Base-by-base conservation (phyloP, 2,797 vertebrate genomes). In the Sebastiscus albofasciatus region DNA sequence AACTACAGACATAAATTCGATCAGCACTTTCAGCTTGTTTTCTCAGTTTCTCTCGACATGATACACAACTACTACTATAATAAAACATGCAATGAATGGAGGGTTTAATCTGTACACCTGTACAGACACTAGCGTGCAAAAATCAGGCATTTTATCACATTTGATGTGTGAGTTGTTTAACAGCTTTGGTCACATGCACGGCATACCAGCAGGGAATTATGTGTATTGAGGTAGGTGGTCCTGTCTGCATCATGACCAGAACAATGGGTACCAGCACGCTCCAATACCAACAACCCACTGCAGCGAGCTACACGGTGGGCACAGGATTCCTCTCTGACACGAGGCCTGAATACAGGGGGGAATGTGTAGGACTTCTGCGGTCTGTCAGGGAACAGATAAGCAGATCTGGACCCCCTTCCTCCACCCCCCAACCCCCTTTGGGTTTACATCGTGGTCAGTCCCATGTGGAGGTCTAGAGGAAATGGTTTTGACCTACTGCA, bases 401-500 rank as follows among this genome's bases (percentile, higher is more conserved):
- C 26, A 73, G 81, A 81, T 82, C 67, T 69, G 69, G 39, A 76
- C 71, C 78, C 72, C 36, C 65, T 67, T 72, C 42, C 79, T 80
- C 72, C 56, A 27, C 34, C 39, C 65, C 62, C 26, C n/a, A n/a
- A n/a, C n/a, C 69, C 36, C 62, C n/a, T 8, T 70, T 29, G 79
- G 83, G 88, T 88, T 89, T 83, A 86, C 77, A 80, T 77, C 55
- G 10, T 29, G 72, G 90, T 84, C 90, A 90, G 82, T 80, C 90
- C 81, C 86, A 91, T 79, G 83, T 67, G 84, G 89, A 66, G 89
- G 80, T 84, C 87, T 67, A 78, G 75, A 92, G 93, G 92, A 94
- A 93, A 93, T 87, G 82, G 86, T 77, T 91, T 88, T 92, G 92
- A 94, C 92, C 93, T 82, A 82, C 78, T 92, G 90, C 89, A 82